Evolutionary conservation across 1,140 invertebrate genomes (phyloP).

Genomic region (Amphibalanus amphitrite): DNA sequence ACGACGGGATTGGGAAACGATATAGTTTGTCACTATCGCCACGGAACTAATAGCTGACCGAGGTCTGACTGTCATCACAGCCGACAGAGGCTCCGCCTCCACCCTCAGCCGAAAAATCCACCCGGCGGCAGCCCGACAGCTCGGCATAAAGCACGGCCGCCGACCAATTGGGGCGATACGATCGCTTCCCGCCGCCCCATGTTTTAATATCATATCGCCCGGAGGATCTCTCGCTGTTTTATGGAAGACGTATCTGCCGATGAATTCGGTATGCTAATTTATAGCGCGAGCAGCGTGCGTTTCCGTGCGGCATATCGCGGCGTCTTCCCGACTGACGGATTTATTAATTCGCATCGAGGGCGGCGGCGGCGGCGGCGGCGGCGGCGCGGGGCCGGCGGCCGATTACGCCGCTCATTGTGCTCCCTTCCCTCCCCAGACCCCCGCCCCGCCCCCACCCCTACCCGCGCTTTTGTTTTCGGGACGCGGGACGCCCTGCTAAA

Average conservation of each 20-base stretch:
- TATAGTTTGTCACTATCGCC: no score
- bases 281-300: not conserved
- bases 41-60: no score
- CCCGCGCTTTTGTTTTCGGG: not conserved
- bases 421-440: not conserved
- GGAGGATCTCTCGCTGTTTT: not conserved
- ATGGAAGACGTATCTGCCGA: not conserved
- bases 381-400: no score
- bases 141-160: not conserved
- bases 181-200: not conserved
- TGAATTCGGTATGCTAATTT: slow-evolving; percentile 2
- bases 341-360: not conserved
- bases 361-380: no score
- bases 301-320: not conserved
- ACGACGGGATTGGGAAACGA: no score
- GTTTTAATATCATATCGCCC: not conserved
- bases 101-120: no score
- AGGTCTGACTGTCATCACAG: no score
- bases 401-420: not conserved
- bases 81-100: no score
- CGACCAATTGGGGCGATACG: not conserved
- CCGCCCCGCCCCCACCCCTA: no score
- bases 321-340: not conserved
- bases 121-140: no score
- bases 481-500: not conserved